A percentile compares a stretch with the other conserved stretches of the same genome.
Conservation (phyloP, 2,888 invertebrate species). For the Zeuzera pyrina region DNA sequence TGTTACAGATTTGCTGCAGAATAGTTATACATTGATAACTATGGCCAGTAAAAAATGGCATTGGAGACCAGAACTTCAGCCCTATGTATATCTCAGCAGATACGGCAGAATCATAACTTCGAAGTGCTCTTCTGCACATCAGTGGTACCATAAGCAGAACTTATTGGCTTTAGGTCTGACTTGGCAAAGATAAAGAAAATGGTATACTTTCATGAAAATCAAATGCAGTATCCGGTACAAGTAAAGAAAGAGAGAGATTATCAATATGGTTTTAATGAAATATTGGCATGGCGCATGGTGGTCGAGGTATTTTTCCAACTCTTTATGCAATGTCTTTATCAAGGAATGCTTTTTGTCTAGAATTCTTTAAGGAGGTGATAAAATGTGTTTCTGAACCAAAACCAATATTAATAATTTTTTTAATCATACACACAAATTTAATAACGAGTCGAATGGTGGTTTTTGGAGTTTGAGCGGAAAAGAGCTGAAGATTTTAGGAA, state of each 20-base stretch:
- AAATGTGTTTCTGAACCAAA: too few relatives aligned
- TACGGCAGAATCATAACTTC: slow-evolving; percentile 65
- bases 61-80: slow-evolving; percentile 82
- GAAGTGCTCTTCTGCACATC: slow-evolving; percentile 78
- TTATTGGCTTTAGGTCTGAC: slow-evolving; percentile 78
- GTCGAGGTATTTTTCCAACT: slow-evolving; percentile 65
- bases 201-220: slow-evolving; percentile 86
- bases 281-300: slow-evolving; percentile 12
- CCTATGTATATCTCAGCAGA: slow-evolving; percentile 72
- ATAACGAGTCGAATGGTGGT: too few relatives aligned
- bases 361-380: too few relatives aligned
- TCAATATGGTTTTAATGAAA: slow-evolving; percentile 82
- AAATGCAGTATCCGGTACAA: slow-evolving; percentile 79
- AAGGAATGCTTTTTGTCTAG: too few relatives aligned
- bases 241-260: slow-evolving; percentile 78
- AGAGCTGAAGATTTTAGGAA: too few relatives aligned
- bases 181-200: slow-evolving; percentile 73
- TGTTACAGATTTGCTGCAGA: slow-evolving; percentile 12
- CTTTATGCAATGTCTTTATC: too few relatives aligned
- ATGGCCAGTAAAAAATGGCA: slow-evolving; percentile 84
- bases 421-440: too few relatives aligned
- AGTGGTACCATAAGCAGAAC: slow-evolving; percentile 79
- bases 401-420: too few relatives aligned
- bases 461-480: too few relatives aligned
- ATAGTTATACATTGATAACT: slow-evolving; percentile 53